phyloP scores from a whole-genome alignment of 2,797 vertebrate genomes.

The Cossypha niveicapilla region DNA sequence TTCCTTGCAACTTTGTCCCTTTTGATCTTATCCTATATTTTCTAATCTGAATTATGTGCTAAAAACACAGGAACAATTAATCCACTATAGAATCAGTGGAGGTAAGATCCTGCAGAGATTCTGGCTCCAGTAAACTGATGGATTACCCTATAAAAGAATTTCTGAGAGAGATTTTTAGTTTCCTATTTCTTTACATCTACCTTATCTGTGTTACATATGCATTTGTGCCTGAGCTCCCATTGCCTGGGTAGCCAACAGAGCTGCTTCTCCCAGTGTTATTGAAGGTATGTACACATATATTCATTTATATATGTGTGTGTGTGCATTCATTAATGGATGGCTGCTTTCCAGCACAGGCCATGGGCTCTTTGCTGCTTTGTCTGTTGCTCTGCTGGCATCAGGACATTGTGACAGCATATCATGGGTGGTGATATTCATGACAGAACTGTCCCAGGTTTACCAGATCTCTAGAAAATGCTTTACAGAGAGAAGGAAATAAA shows the following conservation, averaged over 20 bases:
- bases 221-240: not conserved
- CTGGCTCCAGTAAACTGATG: not conserved
- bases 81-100: not conserved
- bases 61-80: not conserved
- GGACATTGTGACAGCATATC: not conserved
- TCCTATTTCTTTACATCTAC: not conserved
- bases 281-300: not conserved
- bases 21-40: not conserved
- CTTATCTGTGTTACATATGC: not conserved
- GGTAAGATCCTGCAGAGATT: not conserved
- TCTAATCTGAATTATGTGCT: not conserved
- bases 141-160: not conserved
- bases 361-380: not conserved
- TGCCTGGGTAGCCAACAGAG: not conserved
- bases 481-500: not conserved
- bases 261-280: not conserved
- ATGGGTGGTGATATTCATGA: not conserved
- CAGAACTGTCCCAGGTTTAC: not conserved
- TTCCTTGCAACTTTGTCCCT: not conserved
- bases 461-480: not conserved
- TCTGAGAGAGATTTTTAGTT: not conserved
- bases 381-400: not conserved
- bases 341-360: not conserved
- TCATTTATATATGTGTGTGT: not conserved
- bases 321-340: not conserved